Conservation (phyloP, 2,888 invertebrate species). For the Camponotus fellah region DNA sequence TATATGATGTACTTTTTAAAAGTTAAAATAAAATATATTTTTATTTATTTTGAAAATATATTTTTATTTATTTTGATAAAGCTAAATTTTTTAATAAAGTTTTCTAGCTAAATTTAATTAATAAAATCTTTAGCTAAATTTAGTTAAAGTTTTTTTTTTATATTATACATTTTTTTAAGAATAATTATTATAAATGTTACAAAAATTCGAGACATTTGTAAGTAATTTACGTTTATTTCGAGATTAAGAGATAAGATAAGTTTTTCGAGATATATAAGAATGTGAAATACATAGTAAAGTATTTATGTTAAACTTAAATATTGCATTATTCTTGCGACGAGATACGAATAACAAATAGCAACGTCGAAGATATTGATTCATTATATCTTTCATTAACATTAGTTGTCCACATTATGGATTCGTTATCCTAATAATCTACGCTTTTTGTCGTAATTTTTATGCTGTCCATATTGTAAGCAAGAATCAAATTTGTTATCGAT, state of each 20-base stretch:
- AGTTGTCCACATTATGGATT: constrained; percentile 23
- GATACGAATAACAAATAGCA: neutral
- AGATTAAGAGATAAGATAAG: neutral
- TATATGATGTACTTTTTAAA: too few relatives aligned
- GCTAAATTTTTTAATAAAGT: too few relatives aligned
- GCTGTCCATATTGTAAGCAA: neutral
- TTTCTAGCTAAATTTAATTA: neutral
- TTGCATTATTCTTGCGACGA: neutral
- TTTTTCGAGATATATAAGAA: neutral
- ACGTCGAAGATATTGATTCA: constrained; percentile 62
- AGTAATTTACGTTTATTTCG: neutral
- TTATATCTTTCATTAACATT: constrained; percentile 62
- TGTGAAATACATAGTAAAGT: neutral
- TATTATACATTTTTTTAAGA: neutral
- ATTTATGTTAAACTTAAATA: neutral
- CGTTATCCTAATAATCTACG: neutral
- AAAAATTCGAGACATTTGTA: neutral
- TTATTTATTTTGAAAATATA: neutral
- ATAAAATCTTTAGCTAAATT: neutral
- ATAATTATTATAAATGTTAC: neutral
- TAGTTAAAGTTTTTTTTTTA: neutral
- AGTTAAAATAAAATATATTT: too few relatives aligned
- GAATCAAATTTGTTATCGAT: neutral
- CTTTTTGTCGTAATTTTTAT: neutral
- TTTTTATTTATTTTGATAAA: neutral